These are phyloP conservation scores for Mya arenaria DNA, from an alignment of 1,140 invertebrate genomes.

Conservation along the genomic window DNA sequence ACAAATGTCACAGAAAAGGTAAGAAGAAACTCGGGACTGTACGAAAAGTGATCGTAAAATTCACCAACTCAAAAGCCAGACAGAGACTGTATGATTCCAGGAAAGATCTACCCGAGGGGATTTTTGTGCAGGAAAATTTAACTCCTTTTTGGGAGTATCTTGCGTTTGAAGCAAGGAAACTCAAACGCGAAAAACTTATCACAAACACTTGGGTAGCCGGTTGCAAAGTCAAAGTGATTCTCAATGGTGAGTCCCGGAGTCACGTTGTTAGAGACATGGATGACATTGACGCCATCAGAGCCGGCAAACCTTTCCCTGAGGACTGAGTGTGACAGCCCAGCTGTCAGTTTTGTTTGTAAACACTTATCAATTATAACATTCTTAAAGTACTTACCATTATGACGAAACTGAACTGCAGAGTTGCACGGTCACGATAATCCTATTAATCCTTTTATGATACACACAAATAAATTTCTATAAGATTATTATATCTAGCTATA, in stretches of 20 bases:
- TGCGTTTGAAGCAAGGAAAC: not conserved
- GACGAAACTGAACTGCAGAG: too few species aligned
- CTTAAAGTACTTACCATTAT: too few species aligned
- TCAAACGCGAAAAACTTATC: not conserved
- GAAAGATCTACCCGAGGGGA: not conserved
- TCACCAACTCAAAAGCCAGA: conserved; percentile 1
- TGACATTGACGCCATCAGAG: too few species aligned
- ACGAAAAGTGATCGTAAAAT: conserved; percentile 15
- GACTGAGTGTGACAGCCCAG: too few species aligned
- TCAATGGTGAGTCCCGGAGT: not conserved
- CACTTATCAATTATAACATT: too few species aligned
- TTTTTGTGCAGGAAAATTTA: conserved; percentile 19
- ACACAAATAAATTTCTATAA: too few species aligned
- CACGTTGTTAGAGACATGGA: too few species aligned
- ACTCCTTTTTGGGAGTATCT: not conserved
- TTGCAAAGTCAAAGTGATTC: not conserved
- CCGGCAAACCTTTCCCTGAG: too few species aligned
- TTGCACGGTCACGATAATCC: too few species aligned
- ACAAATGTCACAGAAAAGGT: conserved; percentile 15
- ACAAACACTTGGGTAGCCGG: not conserved
- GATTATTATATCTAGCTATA: too few species aligned
- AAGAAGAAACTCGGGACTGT: not conserved
- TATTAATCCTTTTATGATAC: too few species aligned
- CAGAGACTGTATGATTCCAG: not conserved
- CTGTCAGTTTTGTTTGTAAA: too few species aligned